Base-by-base conservation (phyloP, 2,888 invertebrate genomes). In the Xestia c-nigrum region DNA sequence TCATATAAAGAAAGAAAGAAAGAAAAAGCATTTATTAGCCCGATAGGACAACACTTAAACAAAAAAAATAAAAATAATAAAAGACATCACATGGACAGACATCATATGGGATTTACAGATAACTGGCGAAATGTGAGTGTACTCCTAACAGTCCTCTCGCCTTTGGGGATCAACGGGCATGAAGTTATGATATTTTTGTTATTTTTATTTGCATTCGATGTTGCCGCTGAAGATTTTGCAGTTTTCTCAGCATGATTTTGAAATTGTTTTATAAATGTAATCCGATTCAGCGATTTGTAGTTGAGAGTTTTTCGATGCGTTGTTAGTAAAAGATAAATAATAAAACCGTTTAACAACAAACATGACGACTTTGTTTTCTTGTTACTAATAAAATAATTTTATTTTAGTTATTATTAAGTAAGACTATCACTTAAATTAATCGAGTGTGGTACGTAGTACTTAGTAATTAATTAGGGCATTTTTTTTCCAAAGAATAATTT, bases 401-500 rank as follows among this genome's bases (percentile, higher is more conserved):
- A 3, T 1, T 19, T 24, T 24, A 31, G 31, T 14, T 31, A n/a
- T n/a, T n/a, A n/a, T 21, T 19, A 55, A 19, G 0, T 9, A 14
- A 43, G 16, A 59, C 7, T 16, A 7, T 43, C 1, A 64, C 2
- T 55, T 31, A 0, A 73, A 38, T 77, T 24, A 14, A 21, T 24
- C 6, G n/a, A 38, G 21, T 4, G 5, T 6, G 21, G 5, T 1
- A 47, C 4, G 6, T 43, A 6, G 9, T 6, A 5, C 1, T n/a
- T 31, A 31, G 1, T 21, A 24, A 31, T 9, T 12, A 24, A 9
- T 43, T 9, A 12, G n/a, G n/a, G n/a, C 24, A 14, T n/a, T 16
- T 24, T 19, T 77, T 68, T 78, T n/a, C 21, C 16, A 57, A 64
- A 59, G 12, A 57, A 57, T 24, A 55, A 63, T 66, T 80, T 40